These are phyloP conservation scores for Sussaba pulchella DNA, from an alignment of 2,888 invertebrate species.

Conservation along the genomic window DNA sequence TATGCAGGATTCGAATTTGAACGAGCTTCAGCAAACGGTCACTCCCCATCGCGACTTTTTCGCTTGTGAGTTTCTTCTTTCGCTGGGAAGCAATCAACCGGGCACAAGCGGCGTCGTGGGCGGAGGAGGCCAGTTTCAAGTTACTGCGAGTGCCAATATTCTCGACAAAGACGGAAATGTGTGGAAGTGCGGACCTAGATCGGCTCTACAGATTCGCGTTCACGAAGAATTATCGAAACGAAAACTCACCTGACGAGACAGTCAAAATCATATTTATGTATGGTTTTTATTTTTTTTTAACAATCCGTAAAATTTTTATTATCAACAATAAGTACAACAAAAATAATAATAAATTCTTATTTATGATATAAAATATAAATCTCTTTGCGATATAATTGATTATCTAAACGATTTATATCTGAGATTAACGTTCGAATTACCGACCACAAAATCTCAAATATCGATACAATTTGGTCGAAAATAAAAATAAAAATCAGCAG, in stretches of 20 bases:
- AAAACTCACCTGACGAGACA: constrained; percentile 76
- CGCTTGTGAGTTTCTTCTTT: constrained; percentile 95
- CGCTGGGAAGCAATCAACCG: constrained; percentile 85
- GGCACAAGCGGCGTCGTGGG: constrained; percentile 80
- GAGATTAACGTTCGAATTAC: not conserved
- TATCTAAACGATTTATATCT: not conserved
- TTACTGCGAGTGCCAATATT: constrained; percentile 94
- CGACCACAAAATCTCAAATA: not conserved
- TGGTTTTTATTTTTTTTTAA: not conserved
- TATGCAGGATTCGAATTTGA: constrained; percentile 85
- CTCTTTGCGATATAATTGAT: not conserved
- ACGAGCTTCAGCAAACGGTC: constrained; percentile 89
- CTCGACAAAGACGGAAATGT: constrained; percentile 93
- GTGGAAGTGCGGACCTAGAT: constrained; percentile 96
- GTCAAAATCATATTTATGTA: not conserved
- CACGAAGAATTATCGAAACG: constrained; percentile 86
- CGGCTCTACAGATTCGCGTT: constrained; percentile 91
- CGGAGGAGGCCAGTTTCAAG: constrained; percentile 89
- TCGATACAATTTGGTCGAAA: not conserved
- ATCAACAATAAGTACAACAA: constrained; percentile 14
- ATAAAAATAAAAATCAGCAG: not conserved
- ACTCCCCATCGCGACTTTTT: constrained; percentile 97
- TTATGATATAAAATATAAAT: constrained; percentile 8
- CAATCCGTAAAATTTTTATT: constrained; percentile 28
- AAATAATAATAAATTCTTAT: not conserved